phyloP scores from a whole-genome alignment of 2,113 vertebrate species.

The Hyaena hyaena region DNA sequence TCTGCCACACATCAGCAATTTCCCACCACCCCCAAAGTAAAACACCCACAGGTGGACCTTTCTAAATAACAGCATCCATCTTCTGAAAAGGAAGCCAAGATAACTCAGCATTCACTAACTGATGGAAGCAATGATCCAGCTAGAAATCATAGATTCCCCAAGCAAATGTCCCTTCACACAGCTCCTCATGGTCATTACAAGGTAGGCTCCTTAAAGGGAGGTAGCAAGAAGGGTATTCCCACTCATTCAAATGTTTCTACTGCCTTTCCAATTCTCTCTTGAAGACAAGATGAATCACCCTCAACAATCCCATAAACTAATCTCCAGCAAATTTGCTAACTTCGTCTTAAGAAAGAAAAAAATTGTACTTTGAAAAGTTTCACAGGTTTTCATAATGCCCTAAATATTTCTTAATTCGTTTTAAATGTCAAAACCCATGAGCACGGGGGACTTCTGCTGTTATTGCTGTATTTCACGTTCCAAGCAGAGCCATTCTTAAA shows the following conservation, averaged over 20 bases:
- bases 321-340: neutral
- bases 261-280: neutral
- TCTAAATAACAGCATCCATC: neutral
- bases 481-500: conserved; percentile 2
- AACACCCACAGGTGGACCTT: neutral
- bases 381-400: neutral
- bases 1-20: neutral
- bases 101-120: neutral
- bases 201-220: neutral
- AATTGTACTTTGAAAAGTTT: neutral
- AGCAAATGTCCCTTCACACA: neutral
- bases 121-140: neutral
- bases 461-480: neutral
- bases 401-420: conserved; percentile 16
- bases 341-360: neutral
- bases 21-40: neutral
- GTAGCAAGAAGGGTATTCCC: neutral
- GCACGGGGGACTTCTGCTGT: neutral
- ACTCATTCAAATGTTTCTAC: neutral
- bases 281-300: neutral
- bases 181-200: neutral
- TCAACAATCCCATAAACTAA: neutral
- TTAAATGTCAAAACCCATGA: neutral
- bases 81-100: neutral
- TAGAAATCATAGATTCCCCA: conserved; percentile 8